Percentiles rank a stretch among this genome's conserved stretches.
Conservation (phyloP, 2,888 invertebrate species). For the Agrochola lychnidis region DNA sequence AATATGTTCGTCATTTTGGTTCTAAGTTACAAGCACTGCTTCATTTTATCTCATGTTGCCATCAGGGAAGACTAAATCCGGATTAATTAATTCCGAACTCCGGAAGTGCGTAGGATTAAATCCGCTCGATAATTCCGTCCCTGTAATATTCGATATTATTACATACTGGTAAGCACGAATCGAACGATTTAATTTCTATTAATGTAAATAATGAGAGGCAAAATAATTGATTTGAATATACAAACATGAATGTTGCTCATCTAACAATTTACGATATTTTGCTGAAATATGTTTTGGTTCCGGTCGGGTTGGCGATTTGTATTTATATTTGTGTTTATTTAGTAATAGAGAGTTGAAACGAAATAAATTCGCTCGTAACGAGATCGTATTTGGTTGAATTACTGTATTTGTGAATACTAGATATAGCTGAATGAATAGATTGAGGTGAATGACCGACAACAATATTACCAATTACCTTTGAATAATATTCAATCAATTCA, state of each 20-base stretch:
- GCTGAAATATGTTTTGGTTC: constrained; percentile 1
- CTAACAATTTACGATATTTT: constrained; percentile 21
- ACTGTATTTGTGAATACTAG: background rate
- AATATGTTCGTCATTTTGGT: constrained; percentile 21
- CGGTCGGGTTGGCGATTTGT: constrained; percentile 1
- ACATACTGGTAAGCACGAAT: constrained; percentile 8
- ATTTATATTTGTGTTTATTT: background rate
- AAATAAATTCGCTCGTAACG: too few species aligned
- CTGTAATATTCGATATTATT: constrained; percentile 68
- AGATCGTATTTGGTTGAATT: background rate
- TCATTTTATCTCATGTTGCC: constrained; percentile 80
- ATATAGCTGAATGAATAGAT: background rate
- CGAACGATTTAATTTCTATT: constrained; percentile 23
- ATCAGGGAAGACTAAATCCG: constrained; percentile 78
- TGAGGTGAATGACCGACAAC: background rate
- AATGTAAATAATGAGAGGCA: constrained; percentile 38
- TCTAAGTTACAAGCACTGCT: constrained; percentile 48
- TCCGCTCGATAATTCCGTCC: constrained; percentile 71
- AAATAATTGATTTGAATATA: constrained; percentile 45
- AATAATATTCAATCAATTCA: too few species aligned
- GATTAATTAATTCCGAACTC: constrained; percentile 83
- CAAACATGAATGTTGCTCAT: constrained; percentile 28
- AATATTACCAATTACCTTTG: too few species aligned
- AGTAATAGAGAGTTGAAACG: too few species aligned
- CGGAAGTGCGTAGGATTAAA: constrained; percentile 76